Base-by-base conservation (phyloP, 2,888 invertebrate species). In the Eurytoma californica region DNA sequence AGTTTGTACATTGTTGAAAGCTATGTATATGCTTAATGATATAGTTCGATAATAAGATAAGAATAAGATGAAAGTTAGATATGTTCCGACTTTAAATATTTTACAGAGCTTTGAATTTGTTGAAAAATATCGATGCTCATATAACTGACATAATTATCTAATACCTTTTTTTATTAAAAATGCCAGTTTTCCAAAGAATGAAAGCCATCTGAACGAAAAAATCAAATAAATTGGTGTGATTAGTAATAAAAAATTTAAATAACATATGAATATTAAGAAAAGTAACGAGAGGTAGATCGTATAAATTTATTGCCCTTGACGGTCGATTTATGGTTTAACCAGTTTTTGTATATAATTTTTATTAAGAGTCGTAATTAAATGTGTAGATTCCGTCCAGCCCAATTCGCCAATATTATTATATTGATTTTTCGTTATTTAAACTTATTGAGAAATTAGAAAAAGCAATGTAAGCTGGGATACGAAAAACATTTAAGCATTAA, bases 301-400 rank as follows among this genome's bases (percentile, higher is more conserved):
- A n/a, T n/a, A 63, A 67, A 79, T 24, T 24, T 24, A 24, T 74
- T 74, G 69, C 49, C 57, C 69, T 49, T 65, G 53, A 39, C 81
- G 85, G 87, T 86, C 85, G 85, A 87, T 86, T 86, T 86, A 87
- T 89, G 88, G 88, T 87, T 87, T 86, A 88, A 87, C 88, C 87
- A 87, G 87, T 88, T 88, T 88, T 88, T 89, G 88, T 90, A 89
- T 89, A 78, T 78, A 78, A 73, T 68, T 82, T 81, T 82, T 82
- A 83, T 83, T 82, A 82, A 83, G 83, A 81, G 75, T 77, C 72
- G 87, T 88, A 89, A 88, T 82, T 88, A 85, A 87, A 87, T 90
- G 89, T 89, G 87, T 90, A 90, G 89, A 89, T 87, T 89, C 90
- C 90, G 89, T 90, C 90, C 89, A 88, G 87, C 87, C 88, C 89